Percentiles rank a stretch among this genome's conserved stretches.
phyloP scores from a whole-genome alignment of 2,888 invertebrate species.

The Lumbricus terrestris region DNA sequence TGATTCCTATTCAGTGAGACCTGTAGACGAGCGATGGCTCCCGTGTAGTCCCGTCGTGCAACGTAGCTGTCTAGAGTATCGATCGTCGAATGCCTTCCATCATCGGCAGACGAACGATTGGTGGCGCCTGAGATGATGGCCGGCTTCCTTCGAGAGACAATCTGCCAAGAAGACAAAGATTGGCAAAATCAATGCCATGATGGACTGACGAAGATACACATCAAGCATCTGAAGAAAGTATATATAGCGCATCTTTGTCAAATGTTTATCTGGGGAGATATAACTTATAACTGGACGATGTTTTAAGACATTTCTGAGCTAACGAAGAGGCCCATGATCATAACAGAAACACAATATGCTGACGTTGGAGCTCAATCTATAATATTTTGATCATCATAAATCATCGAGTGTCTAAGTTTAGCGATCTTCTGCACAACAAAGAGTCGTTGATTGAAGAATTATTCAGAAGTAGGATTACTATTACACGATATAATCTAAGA shows the following conservation, averaged over 20 bases:
- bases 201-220: too few relatives aligned
- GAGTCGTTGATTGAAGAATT: background rate
- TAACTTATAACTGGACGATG: background rate
- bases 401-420: background rate
- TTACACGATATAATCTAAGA: background rate
- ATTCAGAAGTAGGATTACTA: background rate
- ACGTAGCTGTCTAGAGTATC: background rate
- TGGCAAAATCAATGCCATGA: too few relatives aligned
- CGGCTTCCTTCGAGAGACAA: conserved; percentile 6
- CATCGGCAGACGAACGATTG: background rate
- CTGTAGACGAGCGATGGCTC: background rate
- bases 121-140: background rate
- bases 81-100: background rate
- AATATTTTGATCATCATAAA: background rate
- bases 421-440: background rate
- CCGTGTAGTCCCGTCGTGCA: background rate
- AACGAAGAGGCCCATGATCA: background rate
- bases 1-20: background rate
- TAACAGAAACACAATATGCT: background rate
- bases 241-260: too few relatives aligned
- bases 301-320: too few relatives aligned
- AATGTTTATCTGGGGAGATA: background rate
- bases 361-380: background rate
- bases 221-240: too few relatives aligned
- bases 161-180: background rate